These are phyloP conservation scores for Threskiornis aethiopicus DNA, from an alignment of 2,797 vertebrate species.

Conservation along the genomic window DNA sequence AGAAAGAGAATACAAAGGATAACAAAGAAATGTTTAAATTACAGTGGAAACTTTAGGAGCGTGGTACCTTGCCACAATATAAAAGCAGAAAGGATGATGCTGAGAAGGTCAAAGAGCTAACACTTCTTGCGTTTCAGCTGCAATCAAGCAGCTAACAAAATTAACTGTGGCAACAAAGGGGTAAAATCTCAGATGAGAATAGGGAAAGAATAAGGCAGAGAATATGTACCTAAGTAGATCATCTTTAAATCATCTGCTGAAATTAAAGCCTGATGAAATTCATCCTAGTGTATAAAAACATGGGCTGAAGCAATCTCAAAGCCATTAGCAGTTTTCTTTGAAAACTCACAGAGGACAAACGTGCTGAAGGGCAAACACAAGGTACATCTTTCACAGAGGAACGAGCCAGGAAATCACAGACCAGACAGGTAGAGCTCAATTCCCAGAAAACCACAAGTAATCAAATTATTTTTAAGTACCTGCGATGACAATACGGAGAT, in stretches of 20 bases:
- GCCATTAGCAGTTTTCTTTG: background rate
- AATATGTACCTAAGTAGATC: background rate
- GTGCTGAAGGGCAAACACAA: background rate
- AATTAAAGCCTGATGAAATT: background rate
- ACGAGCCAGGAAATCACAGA: background rate
- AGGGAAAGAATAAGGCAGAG: background rate
- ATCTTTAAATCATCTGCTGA: background rate
- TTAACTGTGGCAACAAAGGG: background rate
- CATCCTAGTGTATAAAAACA: background rate
- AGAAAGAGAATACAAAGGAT: background rate
- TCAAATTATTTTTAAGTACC: background rate
- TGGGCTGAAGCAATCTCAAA: background rate
- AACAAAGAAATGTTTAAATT: background rate
- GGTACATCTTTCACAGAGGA: background rate
- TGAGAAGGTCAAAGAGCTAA: background rate
- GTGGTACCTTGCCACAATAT: background rate
- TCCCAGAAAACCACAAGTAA: background rate
- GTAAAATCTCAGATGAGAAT: background rate
- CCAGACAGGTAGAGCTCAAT: background rate
- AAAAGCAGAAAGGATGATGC: background rate
- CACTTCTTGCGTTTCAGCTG: background rate
- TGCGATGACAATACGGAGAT: background rate
- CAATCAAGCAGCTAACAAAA: background rate
- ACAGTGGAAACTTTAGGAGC: background rate
- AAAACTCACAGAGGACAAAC: background rate